Evolutionary conservation across 2,797 vertebrate species (phyloP).

Genomic region (Pangasius larnaudii): DNA sequence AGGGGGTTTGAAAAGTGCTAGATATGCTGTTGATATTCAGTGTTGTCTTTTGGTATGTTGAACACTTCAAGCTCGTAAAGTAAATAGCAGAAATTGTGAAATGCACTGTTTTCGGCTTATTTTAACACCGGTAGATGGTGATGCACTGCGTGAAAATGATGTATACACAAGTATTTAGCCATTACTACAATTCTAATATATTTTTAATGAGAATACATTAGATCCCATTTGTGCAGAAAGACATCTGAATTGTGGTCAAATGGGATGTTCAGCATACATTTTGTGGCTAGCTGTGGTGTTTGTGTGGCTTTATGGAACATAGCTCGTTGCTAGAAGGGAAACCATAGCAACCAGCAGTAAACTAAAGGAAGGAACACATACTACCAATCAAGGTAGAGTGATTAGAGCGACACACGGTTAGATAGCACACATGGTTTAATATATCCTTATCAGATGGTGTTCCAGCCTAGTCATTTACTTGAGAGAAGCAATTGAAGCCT

Average conservation of each 20-base stretch:
- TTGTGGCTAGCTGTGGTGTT: not conserved
- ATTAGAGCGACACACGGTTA: not conserved
- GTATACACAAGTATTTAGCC: not conserved
- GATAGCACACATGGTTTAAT: not conserved
- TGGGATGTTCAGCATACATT: not conserved
- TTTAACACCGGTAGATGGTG: not conserved
- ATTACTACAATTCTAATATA: not conserved
- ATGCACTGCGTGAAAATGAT: not conserved
- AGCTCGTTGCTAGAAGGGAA: not conserved
- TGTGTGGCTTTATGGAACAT: not conserved
- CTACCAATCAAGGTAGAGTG: not conserved
- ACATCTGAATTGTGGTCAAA: not conserved
- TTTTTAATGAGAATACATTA: not conserved
- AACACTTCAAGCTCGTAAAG: conserved; percentile 8
- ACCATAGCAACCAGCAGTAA: not conserved
- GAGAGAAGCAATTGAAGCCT: not conserved
- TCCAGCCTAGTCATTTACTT: not conserved
- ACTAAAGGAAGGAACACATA: not conserved
- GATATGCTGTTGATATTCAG: not conserved
- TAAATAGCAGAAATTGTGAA: conserved; percentile 8
- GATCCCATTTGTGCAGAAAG: not conserved
- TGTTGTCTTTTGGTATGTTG: not conserved
- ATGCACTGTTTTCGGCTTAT: not conserved
- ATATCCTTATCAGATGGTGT: not conserved
- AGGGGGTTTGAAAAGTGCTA: not conserved